Evolutionary conservation across 2,797 vertebrate genomes (phyloP), one percentile per base, ranked within the genome.

Genomic region (Parambassis ranga): DNA sequence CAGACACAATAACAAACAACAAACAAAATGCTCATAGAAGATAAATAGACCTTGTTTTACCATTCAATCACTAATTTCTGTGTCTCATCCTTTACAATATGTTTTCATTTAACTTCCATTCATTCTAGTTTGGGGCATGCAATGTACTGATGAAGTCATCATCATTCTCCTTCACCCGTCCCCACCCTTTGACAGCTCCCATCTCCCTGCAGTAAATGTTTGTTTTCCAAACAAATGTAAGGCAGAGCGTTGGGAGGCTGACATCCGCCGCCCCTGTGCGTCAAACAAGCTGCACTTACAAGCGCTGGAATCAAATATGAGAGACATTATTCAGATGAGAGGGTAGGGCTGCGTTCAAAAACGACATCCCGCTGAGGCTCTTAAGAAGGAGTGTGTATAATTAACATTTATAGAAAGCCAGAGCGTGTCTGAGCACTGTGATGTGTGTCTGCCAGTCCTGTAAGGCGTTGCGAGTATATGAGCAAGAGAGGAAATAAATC

Each of bases 221-320:
- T 78, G 59, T 71, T 84, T 79, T 72, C 41, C 26, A 37, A 60
- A 60, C 65, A 75, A 71, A 77, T 78, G 64, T 73, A 62, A 47
- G 60, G 43, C 77, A 83, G 20, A 48, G 32, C 28, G 49, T 72
- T 69, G 53, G 46, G 41, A 59, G 33, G 18, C 19, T 63, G 60
- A 53, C 64, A 51, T 60, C 53, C 16, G 4, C 49, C 65, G 30
- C 53, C 52, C 48, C 8, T 6, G 50, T 49, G 62, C 60, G 58
- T 49, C 57, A 48, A 56, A 66, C 31, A 71, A 81, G 63, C 38
- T 55, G 33, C 59, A 70, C 76, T 75, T 69, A 61, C 80, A 77
- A 58, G 51, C 47, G 2, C 15, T 43, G 19, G 46, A 64, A 75
- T 64, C 33, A 75, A 77, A 66, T 61, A 66, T 72, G 70, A 26